Conservation (phyloP, 1,140 invertebrate species). For the Bilobella aurantiaca region DNA sequence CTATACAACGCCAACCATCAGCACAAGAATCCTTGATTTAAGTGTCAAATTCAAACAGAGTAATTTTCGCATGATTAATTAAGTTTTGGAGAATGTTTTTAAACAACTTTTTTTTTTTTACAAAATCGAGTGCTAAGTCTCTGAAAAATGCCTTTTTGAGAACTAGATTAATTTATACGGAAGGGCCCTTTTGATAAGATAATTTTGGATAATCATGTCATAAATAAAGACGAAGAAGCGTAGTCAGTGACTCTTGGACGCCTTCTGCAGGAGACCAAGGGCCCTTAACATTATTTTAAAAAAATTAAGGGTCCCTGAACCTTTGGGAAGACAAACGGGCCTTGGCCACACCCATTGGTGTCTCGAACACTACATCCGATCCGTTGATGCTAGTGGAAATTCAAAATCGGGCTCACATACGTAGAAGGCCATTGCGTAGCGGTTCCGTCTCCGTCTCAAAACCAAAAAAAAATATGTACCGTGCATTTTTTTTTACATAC, state of each 20-base stretch:
- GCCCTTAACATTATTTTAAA: no score
- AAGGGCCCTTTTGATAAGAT: no score
- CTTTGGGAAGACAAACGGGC: slow-evolving; percentile 42
- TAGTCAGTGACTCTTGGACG: background rate
- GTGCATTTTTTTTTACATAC: no score
- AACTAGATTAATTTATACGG: no score
- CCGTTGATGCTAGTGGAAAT: slow-evolving; percentile 41
- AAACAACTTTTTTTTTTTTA: no score
- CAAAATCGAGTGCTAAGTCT: no score
- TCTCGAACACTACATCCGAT: slow-evolving; percentile 48
- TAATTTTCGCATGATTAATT: slow-evolving; percentile 34
- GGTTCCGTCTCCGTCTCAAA: slow-evolving; percentile 43
- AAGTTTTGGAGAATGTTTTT: no score
- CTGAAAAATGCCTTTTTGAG: no score
- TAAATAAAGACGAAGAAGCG: background rate
- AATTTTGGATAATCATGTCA: background rate
- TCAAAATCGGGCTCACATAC: slow-evolving; percentile 46
- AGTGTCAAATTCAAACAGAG: slow-evolving; percentile 4
- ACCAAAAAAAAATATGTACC: background rate
- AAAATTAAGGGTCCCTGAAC: slow-evolving; percentile 3
- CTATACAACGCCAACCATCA: background rate
- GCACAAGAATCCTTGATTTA: no score
- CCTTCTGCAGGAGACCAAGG: no score
- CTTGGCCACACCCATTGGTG: slow-evolving; percentile 47
- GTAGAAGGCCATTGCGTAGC: slow-evolving; percentile 50